Percentiles rank a stretch among this genome's conserved stretches.
Conservation (phyloP, 92 coral and sea anemone species). For the Epizoanthus illoricatus region DNA sequence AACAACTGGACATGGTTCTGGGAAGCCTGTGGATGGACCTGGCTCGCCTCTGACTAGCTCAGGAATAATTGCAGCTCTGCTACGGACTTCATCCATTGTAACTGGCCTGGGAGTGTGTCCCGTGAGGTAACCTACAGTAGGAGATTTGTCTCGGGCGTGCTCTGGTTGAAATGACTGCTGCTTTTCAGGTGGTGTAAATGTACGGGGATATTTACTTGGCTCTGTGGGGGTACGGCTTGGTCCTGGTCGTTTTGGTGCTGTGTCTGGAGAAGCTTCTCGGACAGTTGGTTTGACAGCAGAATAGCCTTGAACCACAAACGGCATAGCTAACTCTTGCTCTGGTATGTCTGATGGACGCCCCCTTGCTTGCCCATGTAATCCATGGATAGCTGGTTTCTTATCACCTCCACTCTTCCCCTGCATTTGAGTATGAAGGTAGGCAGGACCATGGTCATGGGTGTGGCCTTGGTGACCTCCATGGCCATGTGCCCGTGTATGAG, state of each 20-base stretch:
- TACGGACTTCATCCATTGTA: conserved; percentile 69
- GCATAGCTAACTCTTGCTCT: conserved; percentile 79
- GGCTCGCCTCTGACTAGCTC: conserved; percentile 48
- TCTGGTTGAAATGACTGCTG: conserved; percentile 48
- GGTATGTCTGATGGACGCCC: conserved; percentile 67
- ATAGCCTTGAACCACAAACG: conserved; percentile 60
- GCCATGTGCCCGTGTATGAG: conserved; percentile 25
- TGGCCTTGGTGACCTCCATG: conserved; percentile 35
- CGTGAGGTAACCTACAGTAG: conserved; percentile 60
- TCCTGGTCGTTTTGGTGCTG: conserved; percentile 49
- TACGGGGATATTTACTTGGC: conserved; percentile 38
- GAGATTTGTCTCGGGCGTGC: conserved; percentile 50
- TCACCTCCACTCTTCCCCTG: conserved; percentile 34
- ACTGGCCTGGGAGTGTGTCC: conserved; percentile 58
- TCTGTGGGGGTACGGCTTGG: conserved; percentile 57
- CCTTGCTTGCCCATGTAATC: conserved; percentile 32
- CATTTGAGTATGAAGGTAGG: conserved; percentile 23
- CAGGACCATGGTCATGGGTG: conserved; percentile 37
- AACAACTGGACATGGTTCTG: conserved; percentile 57
- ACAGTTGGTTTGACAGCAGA: conserved; percentile 41
- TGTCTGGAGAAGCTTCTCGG: conserved; percentile 60
- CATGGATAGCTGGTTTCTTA: conserved; percentile 40
- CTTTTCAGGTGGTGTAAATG: conserved; percentile 40
- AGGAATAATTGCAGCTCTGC: conserved; percentile 81
- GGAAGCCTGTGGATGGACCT: conserved; percentile 40